These are phyloP conservation scores for Drosophila seguyi DNA, from an alignment of 1,140 invertebrate genomes.

Conservation along the genomic window DNA sequence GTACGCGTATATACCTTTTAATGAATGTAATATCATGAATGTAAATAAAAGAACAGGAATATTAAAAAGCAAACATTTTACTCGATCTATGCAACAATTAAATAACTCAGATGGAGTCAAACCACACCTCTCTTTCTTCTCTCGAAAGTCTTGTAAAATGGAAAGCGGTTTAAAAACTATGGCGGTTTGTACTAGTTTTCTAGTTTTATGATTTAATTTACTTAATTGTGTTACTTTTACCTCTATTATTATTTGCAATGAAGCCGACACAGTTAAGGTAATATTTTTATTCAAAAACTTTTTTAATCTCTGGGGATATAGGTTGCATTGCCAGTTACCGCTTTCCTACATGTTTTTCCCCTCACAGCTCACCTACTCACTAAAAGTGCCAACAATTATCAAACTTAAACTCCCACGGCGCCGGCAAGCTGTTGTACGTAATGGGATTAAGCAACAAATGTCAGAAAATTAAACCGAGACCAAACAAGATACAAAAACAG, in stretches of 20 bases:
- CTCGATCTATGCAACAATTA: constrained; percentile 70
- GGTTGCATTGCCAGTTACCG: constrained; percentile 6
- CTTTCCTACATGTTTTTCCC: not conserved
- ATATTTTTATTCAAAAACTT: constrained; percentile 20
- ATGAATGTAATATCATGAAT: constrained; percentile 66
- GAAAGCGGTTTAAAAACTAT: not conserved
- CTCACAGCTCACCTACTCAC: constrained; percentile 4
- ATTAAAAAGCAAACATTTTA: constrained; percentile 64
- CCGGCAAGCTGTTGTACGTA: constrained; percentile 3
- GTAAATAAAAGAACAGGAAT: constrained; percentile 70
- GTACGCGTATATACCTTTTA: constrained; percentile 47
- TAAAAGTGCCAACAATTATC: constrained; percentile 44
- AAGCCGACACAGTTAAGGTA: not conserved
- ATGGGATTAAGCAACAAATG: constrained; percentile 59
- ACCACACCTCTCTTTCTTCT: constrained; percentile 10
- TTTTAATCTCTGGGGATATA: not conserved
- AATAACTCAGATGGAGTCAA: constrained; percentile 68
- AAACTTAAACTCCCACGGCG: constrained; percentile 13
- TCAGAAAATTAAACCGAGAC: constrained; percentile 55
- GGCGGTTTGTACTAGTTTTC: constrained; percentile 1
- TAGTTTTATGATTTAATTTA: not conserved
- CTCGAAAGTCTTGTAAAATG: not conserved
- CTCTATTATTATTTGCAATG: not conserved
- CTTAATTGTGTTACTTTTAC: not conserved
- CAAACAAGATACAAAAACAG: constrained; percentile 53